Evolutionary conservation across 2,113 vertebrate species (phyloP), one percentile per base, ranked within the genome.

Genomic region (Brachyistius frenatus): DNA sequence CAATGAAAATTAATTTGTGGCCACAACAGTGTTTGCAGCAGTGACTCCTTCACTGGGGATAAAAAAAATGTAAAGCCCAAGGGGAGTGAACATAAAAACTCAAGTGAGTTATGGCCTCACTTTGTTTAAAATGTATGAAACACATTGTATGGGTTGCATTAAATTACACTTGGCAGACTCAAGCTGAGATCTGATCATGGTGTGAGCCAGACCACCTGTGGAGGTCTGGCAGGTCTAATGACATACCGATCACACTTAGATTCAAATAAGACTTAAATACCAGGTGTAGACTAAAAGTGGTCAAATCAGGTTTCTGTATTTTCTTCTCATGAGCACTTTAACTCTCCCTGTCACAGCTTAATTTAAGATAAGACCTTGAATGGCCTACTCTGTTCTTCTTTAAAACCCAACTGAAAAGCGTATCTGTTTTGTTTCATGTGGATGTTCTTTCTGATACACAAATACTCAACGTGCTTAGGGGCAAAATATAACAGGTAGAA

Each of bases 181-280:
- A 15, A 52, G 32, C 66, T 58, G 72, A 66, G 66, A 81, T 69
- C 9, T 66, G 52, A 69, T 82, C 55, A 36, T 53, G 53, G 47
- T 61, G 56, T 37, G 66, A 69, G 74, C 73, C 76, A 78, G 81
- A 83, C 66, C 75, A 81, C 69, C 57, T 76, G 79, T 69, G 75
- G 64, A 75, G 56, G 49, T 73, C 76, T 83, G 84, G 70, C 57
- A 73, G 47, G 54, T 15, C 58, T 30, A 11, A 53, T 57, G 10
- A 33, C 61, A 70, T 57, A 78, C 66, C 54, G 5, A 82, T 66
- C 63, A 69, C 71, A 31, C 67, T 79, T 5, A 46, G 9, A 72
- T 60, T 70, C 23, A 80, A 77, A 73, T 33, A 54, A 13, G 15
- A 49, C 13, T 69, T 69, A 41, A 63, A 58, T 36, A 78, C 65